Conservation (phyloP, 2,113 vertebrate genomes). For the Geothlypis trichas region DNA sequence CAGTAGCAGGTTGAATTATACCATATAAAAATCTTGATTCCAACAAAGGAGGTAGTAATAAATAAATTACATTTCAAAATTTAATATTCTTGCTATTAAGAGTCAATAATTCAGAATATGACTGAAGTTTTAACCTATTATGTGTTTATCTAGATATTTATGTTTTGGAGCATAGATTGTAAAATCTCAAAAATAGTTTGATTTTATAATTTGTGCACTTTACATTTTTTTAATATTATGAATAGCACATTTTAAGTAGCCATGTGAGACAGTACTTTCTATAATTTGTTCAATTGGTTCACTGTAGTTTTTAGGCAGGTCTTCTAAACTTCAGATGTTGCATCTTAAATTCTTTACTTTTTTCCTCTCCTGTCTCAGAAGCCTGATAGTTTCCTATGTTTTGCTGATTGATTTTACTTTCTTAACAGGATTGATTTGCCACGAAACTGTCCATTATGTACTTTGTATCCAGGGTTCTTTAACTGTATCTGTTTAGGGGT, state of each 20-base stretch:
- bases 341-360: neutral
- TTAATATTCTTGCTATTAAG: neutral
- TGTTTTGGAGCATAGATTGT: neutral
- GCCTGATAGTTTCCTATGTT: neutral
- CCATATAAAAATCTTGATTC: neutral
- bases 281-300: neutral
- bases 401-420: neutral
- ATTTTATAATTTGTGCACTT: constrained; percentile 36
- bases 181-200: neutral
- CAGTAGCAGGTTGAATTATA: neutral
- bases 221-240: neutral
- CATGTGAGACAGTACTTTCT: neutral
- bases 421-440: neutral
- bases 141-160: neutral
- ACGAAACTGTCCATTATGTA: neutral
- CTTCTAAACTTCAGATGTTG: neutral
- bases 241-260: neutral
- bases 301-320: neutral
- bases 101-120: neutral
- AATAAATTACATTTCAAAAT: neutral
- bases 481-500: neutral
- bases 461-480: neutral
- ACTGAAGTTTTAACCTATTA: neutral
- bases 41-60: neutral
- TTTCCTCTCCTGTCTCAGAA: neutral